Conservation (phyloP, 2,113 vertebrate genomes). For the Sceloporus tristichus region DNA sequence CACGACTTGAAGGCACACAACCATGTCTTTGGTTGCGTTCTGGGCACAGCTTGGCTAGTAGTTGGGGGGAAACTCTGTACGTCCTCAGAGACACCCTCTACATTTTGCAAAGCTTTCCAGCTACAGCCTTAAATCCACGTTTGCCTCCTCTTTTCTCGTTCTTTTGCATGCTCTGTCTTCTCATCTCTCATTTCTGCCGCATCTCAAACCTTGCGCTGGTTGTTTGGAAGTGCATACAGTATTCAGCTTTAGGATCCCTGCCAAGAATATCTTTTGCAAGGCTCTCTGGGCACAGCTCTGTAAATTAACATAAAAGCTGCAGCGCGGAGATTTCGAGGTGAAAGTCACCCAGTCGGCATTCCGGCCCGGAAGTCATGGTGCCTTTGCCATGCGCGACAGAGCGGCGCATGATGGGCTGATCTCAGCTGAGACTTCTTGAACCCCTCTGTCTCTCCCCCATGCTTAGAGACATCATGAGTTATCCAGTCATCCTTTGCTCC, state of each 20-base stretch:
- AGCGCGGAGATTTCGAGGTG: constrained; percentile 51
- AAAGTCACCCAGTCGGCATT: constrained; percentile 44
- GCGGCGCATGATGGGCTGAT: constrained; percentile 52
- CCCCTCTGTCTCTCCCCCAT: not conserved
- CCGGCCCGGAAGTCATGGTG: constrained; percentile 61
- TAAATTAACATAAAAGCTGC: constrained; percentile 77
- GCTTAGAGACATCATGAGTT: no score
- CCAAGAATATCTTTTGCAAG: constrained; percentile 77
- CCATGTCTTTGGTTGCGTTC: no score
- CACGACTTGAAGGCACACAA: no score
- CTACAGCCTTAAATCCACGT: no score
- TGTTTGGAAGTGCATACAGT: constrained; percentile 69
- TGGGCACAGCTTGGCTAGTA: no score
- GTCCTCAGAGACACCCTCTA: no score
- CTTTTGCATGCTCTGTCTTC: not conserved
- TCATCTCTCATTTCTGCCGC: constrained; percentile 20
- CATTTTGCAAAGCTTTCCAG: no score
- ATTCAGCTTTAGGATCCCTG: constrained; percentile 78
- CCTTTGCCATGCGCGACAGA: constrained; percentile 67
- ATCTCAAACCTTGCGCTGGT: constrained; percentile 47
- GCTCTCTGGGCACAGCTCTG: constrained; percentile 82
- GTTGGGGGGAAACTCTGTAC: no score
- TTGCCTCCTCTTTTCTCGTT: no score
- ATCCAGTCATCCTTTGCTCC: no score
- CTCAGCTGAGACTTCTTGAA: not conserved